A percentile compares a stretch with the other conserved stretches of the same genome.
Evolutionary conservation across 2,888 invertebrate genomes (phyloP).

Genomic region (Brachylomia viminalis): DNA sequence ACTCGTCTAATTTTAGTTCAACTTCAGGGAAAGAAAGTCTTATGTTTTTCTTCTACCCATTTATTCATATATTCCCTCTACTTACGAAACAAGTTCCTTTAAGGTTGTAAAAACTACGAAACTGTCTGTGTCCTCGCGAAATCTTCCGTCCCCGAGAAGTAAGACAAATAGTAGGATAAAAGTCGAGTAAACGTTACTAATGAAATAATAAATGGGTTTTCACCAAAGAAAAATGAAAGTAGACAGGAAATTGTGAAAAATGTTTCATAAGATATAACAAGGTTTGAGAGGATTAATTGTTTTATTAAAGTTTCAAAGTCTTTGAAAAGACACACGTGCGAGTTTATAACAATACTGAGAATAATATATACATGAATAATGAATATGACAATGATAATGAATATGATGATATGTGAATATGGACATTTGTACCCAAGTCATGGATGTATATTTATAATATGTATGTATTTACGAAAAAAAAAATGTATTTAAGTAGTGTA

Average conservation of each 20-base stretch:
- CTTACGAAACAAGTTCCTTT: constrained; percentile 11
- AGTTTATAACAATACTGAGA: too few species aligned
- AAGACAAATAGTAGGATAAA: constrained; percentile 75
- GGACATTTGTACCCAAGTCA: too few species aligned
- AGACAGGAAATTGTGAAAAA: constrained; percentile 35
- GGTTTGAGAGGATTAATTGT: constrained; percentile 39
- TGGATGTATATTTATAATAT: too few species aligned
- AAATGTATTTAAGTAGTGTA: too few species aligned
- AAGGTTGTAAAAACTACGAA: constrained; percentile 45
- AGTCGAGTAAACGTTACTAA: constrained; percentile 73
- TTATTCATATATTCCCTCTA: background rate
- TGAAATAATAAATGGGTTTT: constrained; percentile 77
- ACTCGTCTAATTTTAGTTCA: constrained; percentile 5
- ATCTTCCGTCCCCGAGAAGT: constrained; percentile 63
- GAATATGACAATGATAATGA: too few species aligned
- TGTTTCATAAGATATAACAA: constrained; percentile 29
- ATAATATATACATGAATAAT: too few species aligned
- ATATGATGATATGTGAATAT: too few species aligned
- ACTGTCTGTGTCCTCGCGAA: constrained; percentile 29
- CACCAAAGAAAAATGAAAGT: constrained; percentile 63
- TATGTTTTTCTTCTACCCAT: background rate
- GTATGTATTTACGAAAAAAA: too few species aligned
- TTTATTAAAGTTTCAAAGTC: constrained; percentile 14
- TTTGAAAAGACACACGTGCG: background rate
- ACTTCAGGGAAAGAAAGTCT: constrained; percentile 6